These are phyloP conservation scores for Ptychobarbus kaznakovi DNA, from an alignment of 2,797 vertebrate genomes.

Conservation along the genomic window DNA sequence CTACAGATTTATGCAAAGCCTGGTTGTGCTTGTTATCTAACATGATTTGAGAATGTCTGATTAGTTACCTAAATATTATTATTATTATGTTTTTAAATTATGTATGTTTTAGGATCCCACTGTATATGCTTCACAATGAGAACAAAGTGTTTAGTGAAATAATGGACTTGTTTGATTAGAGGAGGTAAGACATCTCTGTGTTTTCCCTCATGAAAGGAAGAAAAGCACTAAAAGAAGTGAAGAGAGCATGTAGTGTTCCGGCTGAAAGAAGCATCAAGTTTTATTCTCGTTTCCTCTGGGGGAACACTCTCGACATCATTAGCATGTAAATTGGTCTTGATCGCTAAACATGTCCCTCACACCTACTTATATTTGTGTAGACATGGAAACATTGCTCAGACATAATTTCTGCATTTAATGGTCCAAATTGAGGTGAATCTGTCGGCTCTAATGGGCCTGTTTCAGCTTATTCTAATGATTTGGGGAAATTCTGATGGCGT, in stretches of 20 bases:
- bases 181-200: slow-evolving; percentile 35
- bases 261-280: slow-evolving; percentile 22
- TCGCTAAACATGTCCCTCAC: slow-evolving; percentile 61
- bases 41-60: not conserved
- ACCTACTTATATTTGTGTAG: slow-evolving; percentile 58
- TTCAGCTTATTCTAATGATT: slow-evolving; percentile 47
- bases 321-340: slow-evolving; percentile 62
- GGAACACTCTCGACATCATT: slow-evolving; percentile 55
- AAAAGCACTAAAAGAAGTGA: slow-evolving; percentile 44
- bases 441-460: slow-evolving; percentile 50
- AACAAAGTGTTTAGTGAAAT: not conserved
- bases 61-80: not conserved
- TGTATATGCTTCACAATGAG: slow-evolving; percentile 2
- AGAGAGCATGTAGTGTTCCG: slow-evolving; percentile 7
- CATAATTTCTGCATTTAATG: slow-evolving; percentile 58
- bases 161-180: not conserved
- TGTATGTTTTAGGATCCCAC: not conserved
- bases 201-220: slow-evolving; percentile 47
- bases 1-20: not conserved
- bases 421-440: slow-evolving; percentile 56
- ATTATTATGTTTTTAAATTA: not conserved
- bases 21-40: not conserved
- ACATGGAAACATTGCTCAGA: slow-evolving; percentile 60
- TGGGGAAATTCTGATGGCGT: slow-evolving; percentile 22
- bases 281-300: slow-evolving; percentile 31